Evolutionary conservation across 92 coral and sea anemone species (phyloP).

Genomic region (Epizoanthus rinbou): DNA sequence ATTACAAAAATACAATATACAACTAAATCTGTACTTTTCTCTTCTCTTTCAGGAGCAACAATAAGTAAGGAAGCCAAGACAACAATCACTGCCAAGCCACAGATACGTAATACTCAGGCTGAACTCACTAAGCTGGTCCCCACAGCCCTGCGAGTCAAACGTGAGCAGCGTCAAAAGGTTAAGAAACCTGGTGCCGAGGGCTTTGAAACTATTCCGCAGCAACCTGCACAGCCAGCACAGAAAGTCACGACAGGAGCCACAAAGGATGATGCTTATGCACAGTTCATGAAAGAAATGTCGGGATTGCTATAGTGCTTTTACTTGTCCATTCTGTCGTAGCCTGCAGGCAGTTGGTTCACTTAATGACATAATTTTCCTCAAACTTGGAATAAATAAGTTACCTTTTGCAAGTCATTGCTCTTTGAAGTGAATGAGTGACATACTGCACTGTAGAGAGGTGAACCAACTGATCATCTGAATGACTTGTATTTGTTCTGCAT

Average conservation of each 20-base stretch:
- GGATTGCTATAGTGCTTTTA: constrained; percentile 63
- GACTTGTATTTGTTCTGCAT: too few relatives aligned
- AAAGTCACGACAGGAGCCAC: constrained; percentile 81
- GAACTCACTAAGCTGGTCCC: constrained; percentile 94
- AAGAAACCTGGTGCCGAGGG: constrained; percentile 68
- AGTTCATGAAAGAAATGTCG: constrained; percentile 98
- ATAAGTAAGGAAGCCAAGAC: constrained; percentile 81
- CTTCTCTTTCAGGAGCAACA: constrained; percentile 62
- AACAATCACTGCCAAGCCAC: constrained; percentile 92
- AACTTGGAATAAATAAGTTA: too few relatives aligned
- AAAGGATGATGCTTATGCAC: constrained; percentile 98
- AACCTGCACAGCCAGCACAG: constrained; percentile 64
- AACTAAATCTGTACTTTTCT: too few relatives aligned
- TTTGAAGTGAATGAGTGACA: too few relatives aligned
- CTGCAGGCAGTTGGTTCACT: neutral
- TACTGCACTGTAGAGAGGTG: too few relatives aligned
- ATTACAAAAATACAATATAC: too few relatives aligned
- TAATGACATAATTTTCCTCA: too few relatives aligned
- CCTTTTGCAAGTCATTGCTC: too few relatives aligned
- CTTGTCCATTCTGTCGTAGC: neutral
- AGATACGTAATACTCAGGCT: constrained; percentile 96
- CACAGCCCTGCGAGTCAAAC: constrained; percentile 90
- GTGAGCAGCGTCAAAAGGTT: constrained; percentile 69
- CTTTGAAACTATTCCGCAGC: constrained; percentile 68
- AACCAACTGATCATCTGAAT: too few relatives aligned